phyloP scores from a whole-genome alignment of 2,113 vertebrate genomes.

The Nansenia antarctica region DNA sequence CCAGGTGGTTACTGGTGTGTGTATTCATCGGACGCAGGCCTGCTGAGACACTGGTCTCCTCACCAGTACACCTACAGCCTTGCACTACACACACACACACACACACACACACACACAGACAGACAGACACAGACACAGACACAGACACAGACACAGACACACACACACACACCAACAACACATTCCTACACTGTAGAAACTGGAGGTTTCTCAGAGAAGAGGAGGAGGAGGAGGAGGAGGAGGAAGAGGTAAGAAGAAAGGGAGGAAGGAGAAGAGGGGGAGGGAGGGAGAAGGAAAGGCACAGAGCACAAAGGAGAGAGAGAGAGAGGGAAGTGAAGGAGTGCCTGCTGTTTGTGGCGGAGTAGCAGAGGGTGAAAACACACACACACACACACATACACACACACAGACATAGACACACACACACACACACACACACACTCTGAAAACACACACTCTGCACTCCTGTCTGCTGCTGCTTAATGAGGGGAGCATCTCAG shows the following conservation, averaged over 20 bases:
- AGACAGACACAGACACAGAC: too few species aligned
- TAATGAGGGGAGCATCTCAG: slow-evolving; percentile 73
- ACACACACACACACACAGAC: too few species aligned
- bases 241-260: slow-evolving; percentile 10
- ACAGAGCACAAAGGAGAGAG: background rate
- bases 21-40: too few species aligned
- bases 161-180: too few species aligned
- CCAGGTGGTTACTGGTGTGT: too few species aligned
- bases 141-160: too few species aligned
- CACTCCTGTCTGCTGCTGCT: slow-evolving; percentile 70
- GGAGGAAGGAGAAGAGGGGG: background rate
- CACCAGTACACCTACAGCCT: too few species aligned
- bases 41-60: too few species aligned
- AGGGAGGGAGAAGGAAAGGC: background rate
- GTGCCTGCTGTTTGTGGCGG: slow-evolving; percentile 58
- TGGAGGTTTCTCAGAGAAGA: slow-evolving; percentile 1
- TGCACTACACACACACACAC: too few species aligned
- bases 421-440: slow-evolving; percentile 50
- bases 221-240: slow-evolving; percentile 25
- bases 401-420: slow-evolving; percentile 52
- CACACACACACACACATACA: slow-evolving; percentile 74
- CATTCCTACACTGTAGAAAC: too few species aligned
- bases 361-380: slow-evolving; percentile 72
- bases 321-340: slow-evolving; percentile 23
- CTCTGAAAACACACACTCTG: slow-evolving; percentile 66